These are phyloP conservation scores for Sarcophaga rosellei DNA, from an alignment of 2,888 invertebrate species.

Conservation along the genomic window DNA sequence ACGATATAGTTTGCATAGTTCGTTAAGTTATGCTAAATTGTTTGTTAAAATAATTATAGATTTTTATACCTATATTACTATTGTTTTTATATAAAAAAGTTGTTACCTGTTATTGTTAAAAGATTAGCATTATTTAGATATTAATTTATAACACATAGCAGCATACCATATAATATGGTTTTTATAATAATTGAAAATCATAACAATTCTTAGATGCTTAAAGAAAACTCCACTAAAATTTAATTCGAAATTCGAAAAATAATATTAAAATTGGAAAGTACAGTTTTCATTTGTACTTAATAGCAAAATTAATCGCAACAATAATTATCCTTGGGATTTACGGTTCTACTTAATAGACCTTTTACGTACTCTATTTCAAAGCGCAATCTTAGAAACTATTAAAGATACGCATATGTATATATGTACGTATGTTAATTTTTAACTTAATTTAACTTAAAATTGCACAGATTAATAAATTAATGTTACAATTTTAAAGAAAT, in stretches of 20 bases:
- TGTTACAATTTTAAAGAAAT: conserved; percentile 28
- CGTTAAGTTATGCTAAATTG: conserved; percentile 7
- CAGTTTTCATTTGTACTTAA: neutral
- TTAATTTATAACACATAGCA: neutral
- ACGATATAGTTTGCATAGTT: neutral
- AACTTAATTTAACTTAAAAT: conserved; percentile 2
- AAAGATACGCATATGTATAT: neutral
- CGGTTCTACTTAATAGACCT: neutral
- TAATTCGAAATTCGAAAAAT: too few relatives aligned
- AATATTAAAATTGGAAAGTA: too few relatives aligned
- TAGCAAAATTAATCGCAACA: neutral
- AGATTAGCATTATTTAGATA: conserved; percentile 48
- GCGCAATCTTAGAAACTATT: neutral
- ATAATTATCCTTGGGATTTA: neutral
- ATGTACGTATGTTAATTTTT: neutral
- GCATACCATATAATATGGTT: neutral
- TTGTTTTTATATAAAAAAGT: conserved; percentile 60
- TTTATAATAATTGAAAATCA: neutral
- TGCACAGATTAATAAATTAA: conserved; percentile 44
- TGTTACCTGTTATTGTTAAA: conserved; percentile 62
- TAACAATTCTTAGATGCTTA: neutral
- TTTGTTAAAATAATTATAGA: conserved; percentile 57
- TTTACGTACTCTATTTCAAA: neutral
- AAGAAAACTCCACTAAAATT: neutral
- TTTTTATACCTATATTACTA: conserved; percentile 53